Base-by-base conservation (phyloP, 2,888 invertebrate genomes). In the Stegana nigrithorax region DNA sequence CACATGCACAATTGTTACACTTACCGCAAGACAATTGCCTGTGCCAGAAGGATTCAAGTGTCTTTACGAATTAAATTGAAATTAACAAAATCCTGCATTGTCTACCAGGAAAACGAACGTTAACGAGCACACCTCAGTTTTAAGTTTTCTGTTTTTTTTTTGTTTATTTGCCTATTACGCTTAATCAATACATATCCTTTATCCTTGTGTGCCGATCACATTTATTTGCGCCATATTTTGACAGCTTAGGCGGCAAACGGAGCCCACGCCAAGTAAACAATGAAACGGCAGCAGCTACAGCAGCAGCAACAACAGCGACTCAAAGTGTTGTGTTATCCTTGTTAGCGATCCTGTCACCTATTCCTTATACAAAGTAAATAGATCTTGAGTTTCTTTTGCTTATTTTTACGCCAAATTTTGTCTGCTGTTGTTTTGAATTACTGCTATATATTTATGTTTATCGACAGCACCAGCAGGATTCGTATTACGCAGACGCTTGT, bases 201-300 rank as follows among this genome's bases (percentile, higher is more conserved):
- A 21, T 17, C 3, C 17, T 6, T 45, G 19, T 12, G 12, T 2
- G 4, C 8, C 3, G 23, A 12, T 21, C 23, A 8, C 8, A 8
- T 47, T 47, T 45, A 45, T 45, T 58, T 39, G 51, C 59, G 36
- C 32, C 51, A 39, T 51, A 51, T 59, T 59, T 50, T 59, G 59
- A 59, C 59, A 51, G 53, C 53, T 39, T 25, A 25, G 44, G 50
- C 59, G 59, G 21, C 14, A 50, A 23, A 23, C 36, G 55, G 55
- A 47, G 59, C 59, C 59, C 50, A 59, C 59, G 59, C 45, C 57
- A 26, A 60, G 59, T 57, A 68, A 64, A 67, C 67, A 68, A 12
- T 27, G 27, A 27, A 26, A 51, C 25, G 26, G 26, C 32, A 44
- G 56, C 14, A 39, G 14, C 10, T 23, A 39, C 12, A 19, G 19